Conservation (phyloP, 1,140 invertebrate species). For the Bursaphelenchus mucronatus region DNA sequence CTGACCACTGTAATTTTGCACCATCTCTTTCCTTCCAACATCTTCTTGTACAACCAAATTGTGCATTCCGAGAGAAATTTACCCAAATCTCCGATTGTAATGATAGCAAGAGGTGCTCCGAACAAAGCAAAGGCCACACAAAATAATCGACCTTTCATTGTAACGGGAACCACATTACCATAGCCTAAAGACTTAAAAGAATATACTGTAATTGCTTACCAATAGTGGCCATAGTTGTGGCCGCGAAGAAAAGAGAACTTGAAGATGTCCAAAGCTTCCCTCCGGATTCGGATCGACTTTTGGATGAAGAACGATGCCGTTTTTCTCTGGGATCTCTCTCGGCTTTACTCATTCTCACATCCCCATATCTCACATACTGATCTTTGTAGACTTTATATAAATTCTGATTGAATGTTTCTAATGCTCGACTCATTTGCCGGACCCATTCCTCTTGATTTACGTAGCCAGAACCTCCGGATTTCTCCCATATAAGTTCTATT, state of each 20-base stretch:
- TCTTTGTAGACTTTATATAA: constrained; percentile 58
- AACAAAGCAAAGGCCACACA: constrained; percentile 78
- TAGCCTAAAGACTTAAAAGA: constrained; percentile 21
- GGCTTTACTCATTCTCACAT: constrained; percentile 42
- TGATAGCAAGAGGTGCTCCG: constrained; percentile 74
- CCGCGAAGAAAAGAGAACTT: constrained; percentile 57
- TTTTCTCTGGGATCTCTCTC: constrained; percentile 42
- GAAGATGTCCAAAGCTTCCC: constrained; percentile 59
- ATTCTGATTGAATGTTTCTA: constrained; percentile 52
- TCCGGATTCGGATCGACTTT: constrained; percentile 50
- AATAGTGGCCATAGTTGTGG: constrained; percentile 61
- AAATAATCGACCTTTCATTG: constrained; percentile 73
- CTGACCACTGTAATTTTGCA: background rate
- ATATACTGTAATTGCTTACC: constrained; percentile 28
- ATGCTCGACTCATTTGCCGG: constrained; percentile 29
- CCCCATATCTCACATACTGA: constrained; percentile 57
- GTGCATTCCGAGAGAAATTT: constrained; percentile 61
- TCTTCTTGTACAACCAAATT: constrained; percentile 56
- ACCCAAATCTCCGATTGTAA: constrained; percentile 62
- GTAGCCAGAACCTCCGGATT: constrained; percentile 3
- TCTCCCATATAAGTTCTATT: constrained; percentile 33
- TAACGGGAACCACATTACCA: constrained; percentile 80
- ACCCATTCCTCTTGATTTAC: constrained; percentile 39
- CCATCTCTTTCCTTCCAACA: constrained; percentile 5
- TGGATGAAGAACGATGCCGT: constrained; percentile 45